Percentiles rank a stretch among this genome's conserved stretches.
These are phyloP conservation scores for Enteromius paludinosus DNA, from an alignment of 2,797 vertebrate species.

Conservation along the genomic window DNA sequence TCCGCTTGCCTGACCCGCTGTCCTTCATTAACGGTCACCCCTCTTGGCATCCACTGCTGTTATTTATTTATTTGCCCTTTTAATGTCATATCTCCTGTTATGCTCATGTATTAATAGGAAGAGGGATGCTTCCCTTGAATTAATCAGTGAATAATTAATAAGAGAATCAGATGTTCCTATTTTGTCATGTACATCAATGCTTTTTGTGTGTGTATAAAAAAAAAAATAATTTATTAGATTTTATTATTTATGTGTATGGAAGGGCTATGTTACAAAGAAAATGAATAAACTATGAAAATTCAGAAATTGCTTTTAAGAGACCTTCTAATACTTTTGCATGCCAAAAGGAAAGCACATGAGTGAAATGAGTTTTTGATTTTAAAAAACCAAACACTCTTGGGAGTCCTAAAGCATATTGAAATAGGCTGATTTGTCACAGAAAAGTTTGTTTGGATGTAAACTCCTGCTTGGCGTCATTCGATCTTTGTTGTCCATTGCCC, in stretches of 20 bases:
- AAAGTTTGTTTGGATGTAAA: slow-evolving; percentile 8
- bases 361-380: background rate
- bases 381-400: background rate
- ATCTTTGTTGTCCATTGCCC: slow-evolving; percentile 8
- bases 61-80: slow-evolving; percentile 26
- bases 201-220: background rate
- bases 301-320: background rate
- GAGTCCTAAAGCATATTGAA: slow-evolving; percentile 11
- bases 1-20: slow-evolving; percentile 31
- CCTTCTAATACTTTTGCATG: background rate
- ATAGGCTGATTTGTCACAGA: slow-evolving; percentile 7
- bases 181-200: background rate
- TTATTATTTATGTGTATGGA: background rate
- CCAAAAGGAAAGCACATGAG: background rate
- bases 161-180: background rate
- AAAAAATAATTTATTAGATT: background rate
- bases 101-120: background rate
- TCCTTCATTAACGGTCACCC: slow-evolving; percentile 30
- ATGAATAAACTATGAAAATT: background rate
- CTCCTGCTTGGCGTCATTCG: slow-evolving; percentile 3
- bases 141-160: background rate
- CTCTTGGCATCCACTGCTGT: background rate
- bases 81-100: slow-evolving; percentile 12
- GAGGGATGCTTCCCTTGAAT: background rate
- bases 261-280: background rate